Evolutionary conservation across 2,113 vertebrate genomes (phyloP).

Genomic region (Australoheros scitulus): DNA sequence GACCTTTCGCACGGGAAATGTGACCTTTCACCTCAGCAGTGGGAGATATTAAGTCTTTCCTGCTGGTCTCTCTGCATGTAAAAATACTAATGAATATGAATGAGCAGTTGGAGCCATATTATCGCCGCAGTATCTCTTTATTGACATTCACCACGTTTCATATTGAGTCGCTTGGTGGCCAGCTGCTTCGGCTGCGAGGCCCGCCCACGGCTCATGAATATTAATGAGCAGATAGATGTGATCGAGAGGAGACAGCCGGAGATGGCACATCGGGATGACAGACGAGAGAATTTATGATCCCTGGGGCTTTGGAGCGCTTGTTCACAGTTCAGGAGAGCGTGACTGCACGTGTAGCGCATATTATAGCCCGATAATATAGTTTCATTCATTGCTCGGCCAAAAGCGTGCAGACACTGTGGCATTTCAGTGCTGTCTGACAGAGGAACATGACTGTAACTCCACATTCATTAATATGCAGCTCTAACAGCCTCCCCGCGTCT

Average conservation of each 20-base stretch:
- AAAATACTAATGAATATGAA: slow-evolving; percentile 43
- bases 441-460: not conserved
- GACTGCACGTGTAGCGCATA: slow-evolving; percentile 16
- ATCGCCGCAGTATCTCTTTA: slow-evolving; percentile 14
- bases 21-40: slow-evolving; percentile 18
- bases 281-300: slow-evolving; percentile 29
- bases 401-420: not conserved
- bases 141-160: slow-evolving; percentile 40
- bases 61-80: not conserved
- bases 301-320: not conserved
- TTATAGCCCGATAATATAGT: not conserved
- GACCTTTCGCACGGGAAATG: slow-evolving; percentile 1
- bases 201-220: slow-evolving; percentile 61
- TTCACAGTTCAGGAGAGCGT: slow-evolving; percentile 40
- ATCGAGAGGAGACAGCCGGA: not conserved
- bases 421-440: not conserved
- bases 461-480: not conserved
- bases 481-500: not conserved
- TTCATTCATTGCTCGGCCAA: not conserved
- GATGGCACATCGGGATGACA: slow-evolving; percentile 20
- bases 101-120: slow-evolving; percentile 14
- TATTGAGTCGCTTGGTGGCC: not conserved
- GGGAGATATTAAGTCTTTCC: not conserved
- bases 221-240: slow-evolving; percentile 46
- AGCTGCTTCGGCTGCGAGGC: slow-evolving; percentile 4